phyloP scores from a whole-genome alignment of 2,888 invertebrate species.

The Acronicta alni region DNA sequence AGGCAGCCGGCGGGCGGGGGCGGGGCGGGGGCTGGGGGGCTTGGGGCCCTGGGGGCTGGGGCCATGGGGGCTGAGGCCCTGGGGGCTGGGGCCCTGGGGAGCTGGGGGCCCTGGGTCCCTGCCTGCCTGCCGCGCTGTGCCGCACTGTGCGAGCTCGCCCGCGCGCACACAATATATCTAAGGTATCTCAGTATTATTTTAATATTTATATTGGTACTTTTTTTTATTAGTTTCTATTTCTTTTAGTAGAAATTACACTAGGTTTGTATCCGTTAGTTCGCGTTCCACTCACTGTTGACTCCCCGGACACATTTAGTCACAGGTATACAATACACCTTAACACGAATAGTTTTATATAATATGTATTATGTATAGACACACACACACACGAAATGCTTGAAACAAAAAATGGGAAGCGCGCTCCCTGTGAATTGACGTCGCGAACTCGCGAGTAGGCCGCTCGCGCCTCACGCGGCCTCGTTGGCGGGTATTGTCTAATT shows the following conservation, averaged over 20 bases:
- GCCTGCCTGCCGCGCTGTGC: constrained; percentile 29
- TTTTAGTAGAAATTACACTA: constrained; percentile 90
- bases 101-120: constrained; percentile 7
- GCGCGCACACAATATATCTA: constrained; percentile 75
- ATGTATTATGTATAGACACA: constrained; percentile 63
- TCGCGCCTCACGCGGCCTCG: constrained; percentile 58
- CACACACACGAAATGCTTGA: constrained; percentile 78
- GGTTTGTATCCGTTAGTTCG: constrained; percentile 77
- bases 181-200: constrained; percentile 84
- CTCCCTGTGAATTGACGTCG: constrained; percentile 84
- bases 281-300: constrained; percentile 82
- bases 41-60: constrained; percentile 4
- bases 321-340: constrained; percentile 85
- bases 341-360: constrained; percentile 82
- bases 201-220: constrained; percentile 92
- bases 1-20: constrained; percentile 59
- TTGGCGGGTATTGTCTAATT: constrained; percentile 47
- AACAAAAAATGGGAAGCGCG: constrained; percentile 79
- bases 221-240: constrained; percentile 91
- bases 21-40: constrained; percentile 2
- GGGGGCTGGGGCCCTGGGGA: constrained; percentile 45
- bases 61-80: constrained; percentile 75
- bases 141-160: constrained; percentile 60
- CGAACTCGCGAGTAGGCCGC: constrained; percentile 70
- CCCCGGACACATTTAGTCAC: constrained; percentile 77